A percentile compares a stretch with the other conserved stretches of the same genome.
Evolutionary conservation across 1,140 invertebrate species (phyloP).

Genomic region (Aphaenogaster ashmeadi): DNA sequence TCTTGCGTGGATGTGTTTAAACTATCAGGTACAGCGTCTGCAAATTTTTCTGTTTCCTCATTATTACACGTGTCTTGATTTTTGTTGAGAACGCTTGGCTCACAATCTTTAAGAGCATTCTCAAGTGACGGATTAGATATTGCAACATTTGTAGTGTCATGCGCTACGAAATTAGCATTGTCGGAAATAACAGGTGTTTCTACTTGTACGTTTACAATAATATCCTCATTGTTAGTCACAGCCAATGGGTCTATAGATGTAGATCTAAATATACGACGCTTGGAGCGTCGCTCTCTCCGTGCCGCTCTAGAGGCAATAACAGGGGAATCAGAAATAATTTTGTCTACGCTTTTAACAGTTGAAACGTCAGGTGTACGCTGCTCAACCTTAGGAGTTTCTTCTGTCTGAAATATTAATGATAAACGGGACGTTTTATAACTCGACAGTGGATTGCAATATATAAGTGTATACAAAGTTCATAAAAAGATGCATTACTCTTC

Average conservation of each 20-base stretch:
- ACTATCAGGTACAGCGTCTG: conserved; percentile 15
- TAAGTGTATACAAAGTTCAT: conserved; percentile 8
- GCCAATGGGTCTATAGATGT: conserved; percentile 10
- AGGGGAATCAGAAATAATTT: conserved; percentile 70
- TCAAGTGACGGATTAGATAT: not conserved
- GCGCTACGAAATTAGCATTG: not conserved
- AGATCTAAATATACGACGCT: conserved; percentile 78
- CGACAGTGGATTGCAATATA: not conserved
- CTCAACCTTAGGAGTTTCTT: conserved; percentile 17
- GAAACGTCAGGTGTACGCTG: conserved; percentile 54
- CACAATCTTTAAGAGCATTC: not conserved
- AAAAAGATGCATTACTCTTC: conserved; percentile 28
- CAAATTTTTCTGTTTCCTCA: conserved; percentile 31
- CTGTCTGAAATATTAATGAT: conserved; percentile 58
- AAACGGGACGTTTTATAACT: not conserved
- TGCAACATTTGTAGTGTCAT: not conserved
- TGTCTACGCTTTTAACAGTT: conserved; percentile 30
- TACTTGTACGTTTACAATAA: not conserved
- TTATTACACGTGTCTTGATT: conserved; percentile 3
- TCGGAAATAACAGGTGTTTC: conserved; percentile 15
- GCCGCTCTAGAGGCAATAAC: conserved; percentile 69
- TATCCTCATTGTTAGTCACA: conserved; percentile 44
- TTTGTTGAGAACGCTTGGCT: not conserved
- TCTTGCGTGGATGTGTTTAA: conserved; percentile 77
- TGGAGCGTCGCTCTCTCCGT: conserved; percentile 53